Percentiles rank a stretch among this genome's conserved stretches.
Evolutionary conservation across 2,113 vertebrate genomes (phyloP).

Genomic region (Embiotoca jacksoni): DNA sequence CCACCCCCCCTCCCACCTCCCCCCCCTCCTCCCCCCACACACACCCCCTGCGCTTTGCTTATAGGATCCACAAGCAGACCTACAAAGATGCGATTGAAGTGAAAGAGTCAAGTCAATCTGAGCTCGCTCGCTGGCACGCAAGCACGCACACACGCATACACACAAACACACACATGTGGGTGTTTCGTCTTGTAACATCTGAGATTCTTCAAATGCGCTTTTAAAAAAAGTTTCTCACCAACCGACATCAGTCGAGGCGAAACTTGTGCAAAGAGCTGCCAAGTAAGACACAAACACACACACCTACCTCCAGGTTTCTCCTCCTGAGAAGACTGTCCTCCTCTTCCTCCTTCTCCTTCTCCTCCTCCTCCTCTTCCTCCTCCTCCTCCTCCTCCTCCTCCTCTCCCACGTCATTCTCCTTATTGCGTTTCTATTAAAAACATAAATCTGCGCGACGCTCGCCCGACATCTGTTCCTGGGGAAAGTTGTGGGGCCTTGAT

Average conservation of each 20-base stretch:
- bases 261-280: constrained; percentile 80
- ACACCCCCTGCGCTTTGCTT: constrained; percentile 69
- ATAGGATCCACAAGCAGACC: constrained; percentile 79
- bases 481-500: constrained; percentile 62
- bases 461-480: constrained; percentile 71
- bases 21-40: no score
- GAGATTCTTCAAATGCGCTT: constrained; percentile 80
- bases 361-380: constrained; percentile 24
- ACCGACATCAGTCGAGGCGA: constrained; percentile 75
- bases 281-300: constrained; percentile 69
- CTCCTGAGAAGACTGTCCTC: constrained; percentile 63
- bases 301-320: constrained; percentile 70
- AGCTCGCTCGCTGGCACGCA: constrained; percentile 60
- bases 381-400: constrained; percentile 50
- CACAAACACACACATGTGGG: constrained; percentile 75
- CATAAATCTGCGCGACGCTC: constrained; percentile 69
- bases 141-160: constrained; percentile 50
- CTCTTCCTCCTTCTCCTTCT: constrained; percentile 50
- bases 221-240: constrained; percentile 82
- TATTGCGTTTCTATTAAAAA: constrained; percentile 78
- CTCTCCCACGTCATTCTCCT: constrained; percentile 22
- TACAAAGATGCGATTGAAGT: constrained; percentile 80
- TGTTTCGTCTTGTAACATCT: constrained; percentile 80
- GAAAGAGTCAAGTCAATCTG: constrained; percentile 80
- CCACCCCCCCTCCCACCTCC: no score